phyloP scores from a whole-genome alignment of 2,113 vertebrate genomes.

The Zootoca vivipara region DNA sequence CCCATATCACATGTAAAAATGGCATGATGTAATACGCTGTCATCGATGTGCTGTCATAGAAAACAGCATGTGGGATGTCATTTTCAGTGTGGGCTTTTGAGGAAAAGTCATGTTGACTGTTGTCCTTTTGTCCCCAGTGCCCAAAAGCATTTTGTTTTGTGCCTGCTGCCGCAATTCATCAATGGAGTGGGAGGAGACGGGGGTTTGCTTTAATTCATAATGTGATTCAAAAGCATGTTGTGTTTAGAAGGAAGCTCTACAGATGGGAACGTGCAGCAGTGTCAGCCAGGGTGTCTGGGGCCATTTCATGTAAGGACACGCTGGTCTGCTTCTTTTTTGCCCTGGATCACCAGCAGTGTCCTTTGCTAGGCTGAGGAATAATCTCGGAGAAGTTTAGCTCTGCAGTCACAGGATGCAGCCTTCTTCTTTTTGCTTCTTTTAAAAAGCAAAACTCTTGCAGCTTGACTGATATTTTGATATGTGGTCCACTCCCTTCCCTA shows the following conservation, averaged over 20 bases:
- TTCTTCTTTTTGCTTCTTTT: background rate
- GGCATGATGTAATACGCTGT: background rate
- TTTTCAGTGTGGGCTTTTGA: background rate
- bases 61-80: background rate
- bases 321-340: background rate
- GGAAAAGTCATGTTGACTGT: background rate
- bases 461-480: background rate
- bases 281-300: background rate
- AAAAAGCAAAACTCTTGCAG: background rate
- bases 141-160: background rate
- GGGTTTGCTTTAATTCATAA: background rate
- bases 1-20: too few species aligned
- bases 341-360: background rate
- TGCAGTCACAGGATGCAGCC: background rate
- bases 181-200: background rate
- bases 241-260: background rate
- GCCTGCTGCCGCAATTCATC: background rate
- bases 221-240: background rate
- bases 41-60: background rate
- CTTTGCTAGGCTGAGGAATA: background rate
- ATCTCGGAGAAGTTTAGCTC: background rate
- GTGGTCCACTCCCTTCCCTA: background rate
- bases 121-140: background rate
- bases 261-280: too few species aligned
- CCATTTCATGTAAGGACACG: background rate